Percentiles rank a stretch among this genome's conserved stretches.
Conservation (phyloP, 2,113 vertebrate genomes). For the Sinosuthora webbiana region DNA sequence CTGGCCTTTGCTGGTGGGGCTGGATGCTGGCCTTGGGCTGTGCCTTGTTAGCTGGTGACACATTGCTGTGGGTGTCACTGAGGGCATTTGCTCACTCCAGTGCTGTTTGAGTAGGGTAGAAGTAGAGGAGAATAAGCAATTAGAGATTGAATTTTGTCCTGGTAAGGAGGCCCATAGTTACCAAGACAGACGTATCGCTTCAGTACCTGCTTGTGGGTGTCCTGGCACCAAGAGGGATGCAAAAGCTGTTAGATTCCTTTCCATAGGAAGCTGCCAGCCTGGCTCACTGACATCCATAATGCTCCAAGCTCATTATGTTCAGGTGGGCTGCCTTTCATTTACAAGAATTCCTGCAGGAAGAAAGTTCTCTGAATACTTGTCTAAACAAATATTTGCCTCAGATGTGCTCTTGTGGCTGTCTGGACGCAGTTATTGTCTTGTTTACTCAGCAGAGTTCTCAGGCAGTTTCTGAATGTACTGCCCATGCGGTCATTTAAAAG, state of each 20-base stretch:
- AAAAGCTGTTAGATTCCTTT: not conserved
- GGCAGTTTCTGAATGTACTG: not conserved
- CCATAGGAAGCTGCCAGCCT: not conserved
- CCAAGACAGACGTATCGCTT: not conserved
- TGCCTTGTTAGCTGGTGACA: rapidly evolving
- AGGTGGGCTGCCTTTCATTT: not conserved
- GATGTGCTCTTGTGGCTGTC: not conserved
- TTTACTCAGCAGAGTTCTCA: not conserved
- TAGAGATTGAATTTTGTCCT: not conserved
- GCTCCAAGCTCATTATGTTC: not conserved
- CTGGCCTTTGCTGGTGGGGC: not conserved
- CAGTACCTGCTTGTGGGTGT: not conserved
- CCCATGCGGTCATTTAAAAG: not conserved
- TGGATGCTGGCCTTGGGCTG: not conserved
- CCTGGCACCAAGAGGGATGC: not conserved
- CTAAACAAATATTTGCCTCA: not conserved
- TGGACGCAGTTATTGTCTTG: not conserved
- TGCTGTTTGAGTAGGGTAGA: not conserved
- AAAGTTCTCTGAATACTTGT: not conserved
- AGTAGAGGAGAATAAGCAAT: not conserved
- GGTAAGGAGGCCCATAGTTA: not conserved
- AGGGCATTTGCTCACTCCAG: not conserved
- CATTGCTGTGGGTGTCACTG: rapidly evolving
- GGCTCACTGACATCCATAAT: not conserved
- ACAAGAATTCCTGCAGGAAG: not conserved